These are phyloP conservation scores for Microchrysa polita DNA, from an alignment of 2,888 invertebrate species.

Conservation along the genomic window DNA sequence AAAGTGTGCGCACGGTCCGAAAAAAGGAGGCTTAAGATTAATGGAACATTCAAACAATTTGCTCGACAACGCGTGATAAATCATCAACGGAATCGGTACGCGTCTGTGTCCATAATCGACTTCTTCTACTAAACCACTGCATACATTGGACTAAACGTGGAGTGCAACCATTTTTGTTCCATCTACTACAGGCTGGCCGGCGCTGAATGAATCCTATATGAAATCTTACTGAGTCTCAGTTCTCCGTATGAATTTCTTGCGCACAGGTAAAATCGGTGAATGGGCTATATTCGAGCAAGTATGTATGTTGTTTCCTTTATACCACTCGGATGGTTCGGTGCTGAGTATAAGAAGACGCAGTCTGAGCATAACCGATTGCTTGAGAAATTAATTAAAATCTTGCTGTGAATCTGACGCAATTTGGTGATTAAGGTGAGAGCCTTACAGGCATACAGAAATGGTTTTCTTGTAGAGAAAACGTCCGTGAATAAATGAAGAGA, in stretches of 20 bases:
- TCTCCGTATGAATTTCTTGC: background rate
- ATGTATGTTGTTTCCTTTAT: no score
- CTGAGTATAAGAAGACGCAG: background rate
- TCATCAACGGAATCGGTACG: constrained; percentile 52
- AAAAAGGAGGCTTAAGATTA: constrained; percentile 45
- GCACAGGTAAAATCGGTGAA: background rate
- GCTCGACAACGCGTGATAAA: constrained; percentile 53
- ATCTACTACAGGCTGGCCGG: constrained; percentile 8
- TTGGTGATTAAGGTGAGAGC: constrained; percentile 37
- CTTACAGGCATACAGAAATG: constrained; percentile 30
- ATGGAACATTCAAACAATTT: constrained; percentile 54
- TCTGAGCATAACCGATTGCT: constrained; percentile 12
- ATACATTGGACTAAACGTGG: background rate
- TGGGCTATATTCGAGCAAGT: no score
- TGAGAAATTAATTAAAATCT: constrained; percentile 44
- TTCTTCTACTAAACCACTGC: no score
- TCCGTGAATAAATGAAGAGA: constrained; percentile 30
- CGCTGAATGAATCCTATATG: constrained; percentile 12
- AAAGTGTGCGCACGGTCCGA: constrained; percentile 24
- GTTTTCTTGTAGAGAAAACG: constrained; percentile 3
- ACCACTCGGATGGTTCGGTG: no score
- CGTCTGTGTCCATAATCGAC: constrained; percentile 44
- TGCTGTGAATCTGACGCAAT: constrained; percentile 44
- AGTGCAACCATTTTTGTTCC: background rate
- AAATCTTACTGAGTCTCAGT: background rate